Base-by-base conservation (phyloP, 2,888 invertebrate species). In the Philhelius pedissequus region DNA sequence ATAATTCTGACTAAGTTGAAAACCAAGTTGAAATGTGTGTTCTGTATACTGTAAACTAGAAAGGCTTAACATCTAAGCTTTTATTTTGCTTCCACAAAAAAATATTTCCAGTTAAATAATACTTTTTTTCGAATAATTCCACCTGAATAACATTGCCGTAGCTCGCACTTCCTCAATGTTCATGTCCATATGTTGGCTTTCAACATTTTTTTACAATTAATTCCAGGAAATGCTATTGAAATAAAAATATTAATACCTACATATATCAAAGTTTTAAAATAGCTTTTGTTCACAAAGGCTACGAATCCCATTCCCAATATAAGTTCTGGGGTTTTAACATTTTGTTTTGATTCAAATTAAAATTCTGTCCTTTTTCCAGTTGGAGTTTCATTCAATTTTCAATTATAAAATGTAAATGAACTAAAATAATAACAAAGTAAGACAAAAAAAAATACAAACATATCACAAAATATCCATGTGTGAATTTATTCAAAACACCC, bases 371-470 rank as follows among this genome's bases (percentile, higher is more conserved):
- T 64, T 48, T 48, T 48, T 64, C 32, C 22, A 22, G 45, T 48
- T 20, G 48, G 62, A 45, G 30, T 50, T 80, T 69, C 45, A 69
- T 75, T 45, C 75, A 64, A 58, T 58, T 76, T 64, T 76, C 64
- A 81, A 81, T 81, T 81, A 81, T 71, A 81, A 81, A 76, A 81
- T 81, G 76, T 64, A 81, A 81, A 81, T 81, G 76, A 76, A 58
- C 38, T 22, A 45, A 27, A 40, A 69, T 54, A 43, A 43, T 69
- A 27, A 30, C 13, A 54, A 11, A 27, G 22, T n/a, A 48, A 27
- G 18, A 3, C 2, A 11, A 4, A 48, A 25, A 13, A 25, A n/a
- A n/a, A n/a, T n/a, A 43, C 22, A 35, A 11, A 50, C 43, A 25
- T 32, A 38, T 7, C 11, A 54, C 13, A 54, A 32, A 48, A 45